phyloP scores from a whole-genome alignment of 2,113 vertebrate species.

The Excalfactoria chinensis region DNA sequence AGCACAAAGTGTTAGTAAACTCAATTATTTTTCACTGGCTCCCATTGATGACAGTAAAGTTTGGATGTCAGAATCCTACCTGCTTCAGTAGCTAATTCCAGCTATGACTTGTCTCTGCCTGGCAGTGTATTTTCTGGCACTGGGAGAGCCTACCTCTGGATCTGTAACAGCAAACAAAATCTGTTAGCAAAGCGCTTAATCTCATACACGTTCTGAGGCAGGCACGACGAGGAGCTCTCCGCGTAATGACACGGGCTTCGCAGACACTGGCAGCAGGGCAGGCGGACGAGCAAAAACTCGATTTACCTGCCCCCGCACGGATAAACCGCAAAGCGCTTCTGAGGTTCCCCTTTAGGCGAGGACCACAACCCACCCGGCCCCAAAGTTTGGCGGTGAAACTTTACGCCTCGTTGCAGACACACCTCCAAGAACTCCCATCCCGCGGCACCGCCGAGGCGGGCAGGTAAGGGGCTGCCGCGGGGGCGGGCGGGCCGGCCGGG shows the following conservation, averaged over 20 bases:
- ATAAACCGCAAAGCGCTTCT: background rate
- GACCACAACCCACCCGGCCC: background rate
- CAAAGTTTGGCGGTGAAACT: conserved; percentile 23
- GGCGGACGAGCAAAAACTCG: accelerated
- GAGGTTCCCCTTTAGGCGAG: background rate
- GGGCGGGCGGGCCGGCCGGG: background rate
- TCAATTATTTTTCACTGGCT: background rate
- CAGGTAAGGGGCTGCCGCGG: background rate
- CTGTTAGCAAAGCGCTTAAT: background rate
- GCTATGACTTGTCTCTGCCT: background rate
- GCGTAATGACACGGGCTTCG: background rate
- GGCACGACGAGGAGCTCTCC: accelerated
- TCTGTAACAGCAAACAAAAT: background rate
- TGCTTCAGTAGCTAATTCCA: background rate
- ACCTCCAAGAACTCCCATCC: background rate
- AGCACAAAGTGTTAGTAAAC: background rate
- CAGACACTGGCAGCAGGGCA: accelerated
- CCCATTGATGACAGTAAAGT: background rate
- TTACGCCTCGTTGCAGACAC: background rate
- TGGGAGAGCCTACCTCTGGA: background rate
- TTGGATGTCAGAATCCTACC: background rate
- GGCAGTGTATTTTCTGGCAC: background rate
- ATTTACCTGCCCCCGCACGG: background rate
- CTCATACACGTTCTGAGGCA: background rate
- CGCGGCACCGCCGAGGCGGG: background rate